phyloP scores from a whole-genome alignment of 2,113 vertebrate genomes.

The Ellobius talpinus region DNA sequence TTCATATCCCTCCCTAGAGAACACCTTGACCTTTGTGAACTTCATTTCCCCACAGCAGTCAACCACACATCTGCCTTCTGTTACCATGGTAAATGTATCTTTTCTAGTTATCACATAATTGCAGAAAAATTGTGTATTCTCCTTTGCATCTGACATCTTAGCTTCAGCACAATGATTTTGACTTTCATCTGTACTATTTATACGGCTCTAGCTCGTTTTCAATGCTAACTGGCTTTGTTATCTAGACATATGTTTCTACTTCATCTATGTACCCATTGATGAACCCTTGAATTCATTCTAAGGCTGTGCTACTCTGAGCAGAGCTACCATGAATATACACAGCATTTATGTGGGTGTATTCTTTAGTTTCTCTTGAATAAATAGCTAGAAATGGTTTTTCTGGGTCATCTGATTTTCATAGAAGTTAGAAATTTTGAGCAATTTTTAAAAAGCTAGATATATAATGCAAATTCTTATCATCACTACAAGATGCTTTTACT shows the following conservation, averaged over 20 bases:
- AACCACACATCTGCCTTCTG: neutral
- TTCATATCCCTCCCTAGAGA: neutral
- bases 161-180: neutral
- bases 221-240: neutral
- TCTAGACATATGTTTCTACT: neutral
- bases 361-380: conserved; percentile 22
- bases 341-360: neutral
- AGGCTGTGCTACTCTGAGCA: neutral
- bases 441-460: too few species aligned
- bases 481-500: too few species aligned
- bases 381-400: neutral
- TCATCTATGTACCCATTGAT: neutral
- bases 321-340: neutral
- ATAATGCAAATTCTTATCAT: too few species aligned
- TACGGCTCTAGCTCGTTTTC: neutral
- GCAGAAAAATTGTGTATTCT: neutral
- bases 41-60: neutral
- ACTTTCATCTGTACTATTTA: neutral
- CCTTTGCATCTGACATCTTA: neutral
- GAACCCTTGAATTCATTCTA: neutral
- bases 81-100: neutral
- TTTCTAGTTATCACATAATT: neutral
- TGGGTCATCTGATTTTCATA: too few species aligned
- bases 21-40: neutral
- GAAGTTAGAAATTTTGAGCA: too few species aligned